Conservation (phyloP, 2,113 vertebrate species). For the Fukomys damarensis region DNA sequence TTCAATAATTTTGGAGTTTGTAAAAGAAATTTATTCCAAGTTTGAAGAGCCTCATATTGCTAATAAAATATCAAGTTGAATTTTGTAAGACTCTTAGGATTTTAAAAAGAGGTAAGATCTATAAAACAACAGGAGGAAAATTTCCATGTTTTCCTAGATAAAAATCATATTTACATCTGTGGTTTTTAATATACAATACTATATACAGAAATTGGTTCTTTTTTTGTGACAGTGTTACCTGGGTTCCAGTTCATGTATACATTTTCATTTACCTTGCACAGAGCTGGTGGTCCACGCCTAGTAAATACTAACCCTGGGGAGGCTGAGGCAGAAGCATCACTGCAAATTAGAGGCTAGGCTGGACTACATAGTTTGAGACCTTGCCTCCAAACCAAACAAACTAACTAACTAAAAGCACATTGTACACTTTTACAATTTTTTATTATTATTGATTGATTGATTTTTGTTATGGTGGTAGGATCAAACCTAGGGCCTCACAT, state of each 20-base stretch:
- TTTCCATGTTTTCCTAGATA: slow-evolving; percentile 42
- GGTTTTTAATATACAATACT: neutral
- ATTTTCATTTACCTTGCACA: neutral
- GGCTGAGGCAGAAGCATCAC: neutral
- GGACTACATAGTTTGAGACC: neutral
- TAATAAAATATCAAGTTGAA: slow-evolving; percentile 13
- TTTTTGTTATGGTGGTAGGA: neutral
- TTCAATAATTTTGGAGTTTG: slow-evolving; percentile 40
- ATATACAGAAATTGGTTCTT: neutral
- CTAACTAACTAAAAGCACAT: neutral
- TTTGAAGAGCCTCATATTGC: neutral
- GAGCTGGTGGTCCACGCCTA: neutral
- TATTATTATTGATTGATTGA: neutral
- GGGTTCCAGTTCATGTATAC: neutral
- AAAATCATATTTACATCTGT: slow-evolving; percentile 7
- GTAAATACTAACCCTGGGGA: neutral
- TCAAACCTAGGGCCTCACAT: neutral
- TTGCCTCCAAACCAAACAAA: neutral
- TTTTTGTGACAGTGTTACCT: neutral
- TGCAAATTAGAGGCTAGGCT: neutral
- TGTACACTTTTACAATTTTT: neutral
- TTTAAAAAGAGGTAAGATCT: neutral
- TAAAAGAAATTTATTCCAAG: neutral
- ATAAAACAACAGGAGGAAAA: neutral
- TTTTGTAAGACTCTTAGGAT: neutral